phyloP scores from a whole-genome alignment of 1,140 invertebrate genomes.

The Magallana ariakensis region DNA sequence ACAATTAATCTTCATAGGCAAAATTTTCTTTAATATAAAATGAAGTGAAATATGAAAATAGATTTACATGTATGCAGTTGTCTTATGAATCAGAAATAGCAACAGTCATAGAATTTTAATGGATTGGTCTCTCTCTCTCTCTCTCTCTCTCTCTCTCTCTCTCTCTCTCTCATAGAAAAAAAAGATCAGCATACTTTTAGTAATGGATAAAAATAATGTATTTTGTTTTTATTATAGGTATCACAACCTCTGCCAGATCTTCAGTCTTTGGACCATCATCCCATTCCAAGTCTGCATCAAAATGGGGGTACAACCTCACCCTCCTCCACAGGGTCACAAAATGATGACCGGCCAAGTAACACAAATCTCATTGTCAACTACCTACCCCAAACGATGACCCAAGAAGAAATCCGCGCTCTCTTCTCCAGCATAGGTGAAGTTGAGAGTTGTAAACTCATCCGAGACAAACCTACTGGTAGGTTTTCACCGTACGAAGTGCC shows the following conservation, averaged over 20 bases:
- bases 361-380: constrained; percentile 99
- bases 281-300: constrained; percentile 63
- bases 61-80: no score
- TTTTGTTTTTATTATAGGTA: neutral
- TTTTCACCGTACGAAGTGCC: constrained; percentile 42
- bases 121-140: no score
- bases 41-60: no score
- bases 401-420: constrained; percentile 98
- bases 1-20: no score
- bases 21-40: no score
- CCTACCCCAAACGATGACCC: constrained; percentile 99
- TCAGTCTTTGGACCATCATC: constrained; percentile 68
- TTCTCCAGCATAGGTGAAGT: constrained; percentile 99
- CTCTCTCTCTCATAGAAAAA: no score
- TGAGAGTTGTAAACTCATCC: constrained; percentile 98
- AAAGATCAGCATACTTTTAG: no score
- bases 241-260: constrained; percentile 29
- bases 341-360: constrained; percentile 91
- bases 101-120: no score
- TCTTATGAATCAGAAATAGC: no score
- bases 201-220: no score
- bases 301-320: constrained; percentile 74
- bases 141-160: no score
- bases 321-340: constrained; percentile 68
- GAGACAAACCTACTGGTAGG: constrained; percentile 98